phyloP scores from a whole-genome alignment of 2,888 invertebrate species.

The Candidula unifasciata region DNA sequence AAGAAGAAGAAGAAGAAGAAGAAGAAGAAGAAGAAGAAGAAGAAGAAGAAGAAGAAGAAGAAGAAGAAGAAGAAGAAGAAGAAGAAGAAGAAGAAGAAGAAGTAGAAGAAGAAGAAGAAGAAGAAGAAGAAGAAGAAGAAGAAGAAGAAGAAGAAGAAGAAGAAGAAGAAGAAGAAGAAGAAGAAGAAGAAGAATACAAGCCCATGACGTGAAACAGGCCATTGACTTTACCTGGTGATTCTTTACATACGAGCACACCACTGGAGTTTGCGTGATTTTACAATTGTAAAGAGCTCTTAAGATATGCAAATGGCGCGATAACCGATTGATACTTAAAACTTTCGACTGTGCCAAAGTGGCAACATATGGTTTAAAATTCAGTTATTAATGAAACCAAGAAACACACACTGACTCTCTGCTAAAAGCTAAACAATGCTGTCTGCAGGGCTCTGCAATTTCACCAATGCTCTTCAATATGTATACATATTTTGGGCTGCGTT shows the following conservation, averaged over 20 bases:
- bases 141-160: background rate
- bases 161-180: conserved; percentile 25
- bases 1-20: conserved; percentile 15
- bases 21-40: background rate
- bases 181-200: background rate
- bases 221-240: background rate
- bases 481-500: no score
- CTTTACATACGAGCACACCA: background rate
- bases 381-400: background rate
- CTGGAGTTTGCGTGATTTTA: background rate
- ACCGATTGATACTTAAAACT: background rate
- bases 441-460: no score
- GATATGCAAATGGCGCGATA: background rate
- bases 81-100: background rate
- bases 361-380: background rate
- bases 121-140: background rate
- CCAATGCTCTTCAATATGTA: no score
- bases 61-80: conserved; percentile 9
- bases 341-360: background rate
- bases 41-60: background rate
- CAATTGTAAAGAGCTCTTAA: background rate
- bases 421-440: background rate
- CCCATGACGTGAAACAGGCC: background rate
- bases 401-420: background rate
- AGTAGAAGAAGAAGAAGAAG: background rate